Evolutionary conservation across 2,888 invertebrate genomes (phyloP).

Genomic region (Lydus trimaculatus): DNA sequence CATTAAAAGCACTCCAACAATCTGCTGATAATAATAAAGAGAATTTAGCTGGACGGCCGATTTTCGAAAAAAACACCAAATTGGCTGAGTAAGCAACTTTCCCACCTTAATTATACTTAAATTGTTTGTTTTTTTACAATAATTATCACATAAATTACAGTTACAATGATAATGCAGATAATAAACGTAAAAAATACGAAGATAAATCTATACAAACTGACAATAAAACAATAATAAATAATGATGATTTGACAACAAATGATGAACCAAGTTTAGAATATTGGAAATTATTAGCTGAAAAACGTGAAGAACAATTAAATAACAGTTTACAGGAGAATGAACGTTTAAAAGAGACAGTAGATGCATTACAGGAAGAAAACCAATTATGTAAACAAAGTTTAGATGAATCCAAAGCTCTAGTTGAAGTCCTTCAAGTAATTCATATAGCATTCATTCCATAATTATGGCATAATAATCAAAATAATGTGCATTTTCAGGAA

Average conservation of each 20-base stretch:
- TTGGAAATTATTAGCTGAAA: slow-evolving; percentile 79
- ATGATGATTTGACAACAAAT: slow-evolving; percentile 74
- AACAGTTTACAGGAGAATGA: slow-evolving; percentile 78
- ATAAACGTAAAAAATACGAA: slow-evolving; percentile 35
- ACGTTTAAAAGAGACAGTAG: slow-evolving; percentile 63
- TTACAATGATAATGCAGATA: slow-evolving; percentile 9
- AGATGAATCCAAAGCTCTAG: slow-evolving; percentile 75
- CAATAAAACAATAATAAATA: slow-evolving; percentile 65
- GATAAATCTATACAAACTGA: slow-evolving; percentile 71
- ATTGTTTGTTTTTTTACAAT: too few species aligned
- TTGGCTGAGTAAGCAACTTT: slow-evolving; percentile 35
- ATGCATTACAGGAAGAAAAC: slow-evolving; percentile 67
- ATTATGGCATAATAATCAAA: slow-evolving; percentile 13
- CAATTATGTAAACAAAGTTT: slow-evolving; percentile 74
- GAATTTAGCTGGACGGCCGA: slow-evolving; percentile 74
- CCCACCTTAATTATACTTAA: not conserved
- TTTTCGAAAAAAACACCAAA: slow-evolving; percentile 48
- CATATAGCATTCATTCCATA: not conserved
- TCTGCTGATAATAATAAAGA: slow-evolving; percentile 74
- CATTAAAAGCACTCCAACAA: slow-evolving; percentile 77
- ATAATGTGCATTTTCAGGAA: slow-evolving; percentile 62
- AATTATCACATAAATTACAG: not conserved
- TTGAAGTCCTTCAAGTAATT: slow-evolving; percentile 76
- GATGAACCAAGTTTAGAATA: slow-evolving; percentile 74
- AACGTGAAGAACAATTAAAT: slow-evolving; percentile 74